Conservation (phyloP, 2,797 vertebrate genomes). For the Onychomys torridus region DNA sequence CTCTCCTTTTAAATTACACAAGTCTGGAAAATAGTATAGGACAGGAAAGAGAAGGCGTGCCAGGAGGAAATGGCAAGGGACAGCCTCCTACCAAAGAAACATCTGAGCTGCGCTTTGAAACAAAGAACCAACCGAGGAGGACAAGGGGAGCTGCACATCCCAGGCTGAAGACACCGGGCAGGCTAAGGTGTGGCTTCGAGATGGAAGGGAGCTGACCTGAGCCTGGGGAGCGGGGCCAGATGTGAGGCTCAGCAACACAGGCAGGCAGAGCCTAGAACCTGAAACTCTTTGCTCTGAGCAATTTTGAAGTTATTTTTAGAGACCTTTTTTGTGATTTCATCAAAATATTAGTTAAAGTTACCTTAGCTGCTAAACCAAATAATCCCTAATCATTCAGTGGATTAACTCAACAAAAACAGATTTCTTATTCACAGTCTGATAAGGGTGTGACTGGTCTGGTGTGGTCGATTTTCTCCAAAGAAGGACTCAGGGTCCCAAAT, state of each 20-base stretch:
- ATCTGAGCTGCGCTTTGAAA: background rate
- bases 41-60: background rate
- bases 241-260: background rate
- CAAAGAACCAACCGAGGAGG: background rate
- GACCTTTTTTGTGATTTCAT: constrained; percentile 15
- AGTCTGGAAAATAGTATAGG: background rate
- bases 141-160: background rate
- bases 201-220: fast-evolving
- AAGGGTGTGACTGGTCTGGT: background rate
- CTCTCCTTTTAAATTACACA: background rate
- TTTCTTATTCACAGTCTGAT: background rate
- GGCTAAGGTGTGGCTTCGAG: background rate
- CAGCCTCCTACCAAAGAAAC: background rate
- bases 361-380: constrained; percentile 18
- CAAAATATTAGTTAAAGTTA: constrained; percentile 25
- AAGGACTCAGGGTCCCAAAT: background rate
- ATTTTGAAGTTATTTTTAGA: constrained; percentile 28
- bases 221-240: too few relatives aligned
- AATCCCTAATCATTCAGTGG: background rate
- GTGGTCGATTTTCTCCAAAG: background rate
- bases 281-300: background rate
- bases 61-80: background rate
- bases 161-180: background rate
- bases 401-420: background rate
- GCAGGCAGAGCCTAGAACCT: background rate